Base-by-base conservation (phyloP, 2,888 invertebrate genomes). In the Perizoma affinitatum region DNA sequence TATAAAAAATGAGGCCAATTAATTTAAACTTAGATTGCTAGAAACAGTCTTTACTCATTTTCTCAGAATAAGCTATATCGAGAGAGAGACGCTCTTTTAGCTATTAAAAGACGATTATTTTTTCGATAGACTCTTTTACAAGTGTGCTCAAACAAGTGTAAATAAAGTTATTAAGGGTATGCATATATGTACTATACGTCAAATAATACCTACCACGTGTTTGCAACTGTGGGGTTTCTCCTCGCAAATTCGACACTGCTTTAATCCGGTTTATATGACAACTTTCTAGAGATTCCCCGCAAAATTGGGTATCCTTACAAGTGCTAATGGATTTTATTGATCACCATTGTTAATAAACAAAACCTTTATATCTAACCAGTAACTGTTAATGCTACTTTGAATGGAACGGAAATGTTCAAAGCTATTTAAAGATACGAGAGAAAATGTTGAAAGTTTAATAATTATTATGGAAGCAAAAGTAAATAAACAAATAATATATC, bases 271-370 rank as follows among this genome's bases (percentile, higher is more conserved):
- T 86, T 83, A 84, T 82, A 79, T 84, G 79, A 81, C 79, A 78
- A 86, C 86, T 88, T 90, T 87, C 87, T 90, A 90, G 79, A 87
- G 88, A 87, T 88, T 88, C 90, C 51, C 83, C 83, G 69, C 76
- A 75, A 67, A 70, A 59, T 72, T 57, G 68, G 69, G 82, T 76
- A 81, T 73, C 87, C 90, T 81, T 88, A 89, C 74, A 86, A 88
- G 87, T 88, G 90, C 86, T 85, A 83, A 87, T 85, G 82, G 77
- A 70, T 74, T 82, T 83, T 83, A 82, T 82, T 80, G 75, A 61
- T 65, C 61, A 68, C 73, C 69, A 71, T 75, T 65, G 50, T 65
- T 51, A 47, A 58, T 57, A 54, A 62, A 54, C 48, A 51, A 57
- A 54, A 42, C 49, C 6, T 47, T 51, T 48, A 50, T 50, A 49